Base-by-base conservation (phyloP, 2,113 vertebrate genomes). In the Trogon surrucura region DNA sequence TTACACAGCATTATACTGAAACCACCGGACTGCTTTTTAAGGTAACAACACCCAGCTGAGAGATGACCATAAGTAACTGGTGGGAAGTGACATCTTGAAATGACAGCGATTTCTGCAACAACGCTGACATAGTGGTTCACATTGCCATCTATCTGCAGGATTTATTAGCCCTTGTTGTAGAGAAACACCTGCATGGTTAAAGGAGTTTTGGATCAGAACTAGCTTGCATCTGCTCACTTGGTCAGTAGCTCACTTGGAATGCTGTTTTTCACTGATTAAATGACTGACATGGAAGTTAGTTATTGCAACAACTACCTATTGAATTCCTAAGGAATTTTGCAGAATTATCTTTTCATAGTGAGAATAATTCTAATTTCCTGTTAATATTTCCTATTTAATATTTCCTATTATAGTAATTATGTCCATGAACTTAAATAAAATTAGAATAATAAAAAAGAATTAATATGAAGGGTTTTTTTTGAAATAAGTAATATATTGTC, bases 241-340 rank as follows among this genome's bases (percentile, higher is more conserved):
- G 23, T 18, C 30, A 0, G 0, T 10, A 2, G 44, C 16, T 62
- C 53, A 27, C 6, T 54, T 74, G 25, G 9, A 48, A 8, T 26
- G 20, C 2, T 66, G 13, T 30, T 91, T 77, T 38, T 60, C 38
- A 58, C 6, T 53, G 13, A 13, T 69, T 69, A 41, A 65, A 36
- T 25, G 4, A 41, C 27, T 62, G 71, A 58, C 0, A 1, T 32
- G 47, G 47, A 66, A 32, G 10, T 18, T 38, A 81, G 10, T 10
- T 74, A 10, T 44, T 71, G 21, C 13, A 74, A 51, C 5, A 70
- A 19, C 9, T 32, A 2, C 29, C 48, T 65, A 78, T 64, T 32
- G 41, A 74, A 34, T 80, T 73, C 10, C 12, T 14, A 26, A 48
- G 23, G 41, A 0, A 9, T 56, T 81, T 66, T 77, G 50, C 25